Evolutionary conservation across 2,113 vertebrate genomes (phyloP), one percentile per base, ranked within the genome.

Genomic region (Todiramphus chloris): DNA sequence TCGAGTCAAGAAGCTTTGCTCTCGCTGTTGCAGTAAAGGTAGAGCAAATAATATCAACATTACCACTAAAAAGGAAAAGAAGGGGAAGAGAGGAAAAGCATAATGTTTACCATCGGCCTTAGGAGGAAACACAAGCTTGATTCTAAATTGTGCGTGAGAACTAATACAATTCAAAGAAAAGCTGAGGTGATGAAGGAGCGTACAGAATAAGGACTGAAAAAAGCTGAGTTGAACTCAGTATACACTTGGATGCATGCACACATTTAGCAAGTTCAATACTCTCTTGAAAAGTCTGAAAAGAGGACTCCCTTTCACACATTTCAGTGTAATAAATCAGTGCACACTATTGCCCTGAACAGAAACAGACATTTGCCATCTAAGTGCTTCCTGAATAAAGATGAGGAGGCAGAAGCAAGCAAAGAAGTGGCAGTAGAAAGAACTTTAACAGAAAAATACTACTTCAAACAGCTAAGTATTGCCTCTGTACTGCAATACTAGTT

Each of bases 251-350:
- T 82, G 78, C 62, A 37, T 66, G 44, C 62, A 79, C 21, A 20
- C 62, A 79, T 85, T 93, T 66, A 94, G 58, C 31, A 62, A 93
- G 66, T 84, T 87, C 89, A 93, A 41, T 82, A 75, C 35, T 46
- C 48, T 25, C 75, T 2, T 95, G 75, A 94, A 64, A 93, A 90
- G 66, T 33, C 74, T 94, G 89, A 91, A 84, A 82, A 84, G 83
- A 86, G n/a, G 87, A 58, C 53, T 76, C 62, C n/a, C 50, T 94
- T 95, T 96, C 90, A 92, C 55, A 90, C 8, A 30, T 39, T 4
- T 9, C 58, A 31, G 62, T 44, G 83, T 48, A 86, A 94, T 92
- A 95, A 92, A 95, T 97, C 88, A 93, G 79, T 0, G 0, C 16
- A 28, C 41, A 41, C 62, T 84, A 37, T 3, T 93, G 89, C 75